A percentile compares a stretch with the other conserved stretches of the same genome.
These are phyloP conservation scores for Chiloscyllium plagiosum DNA, from an alignment of 2,113 vertebrate genomes.

Conservation along the genomic window DNA sequence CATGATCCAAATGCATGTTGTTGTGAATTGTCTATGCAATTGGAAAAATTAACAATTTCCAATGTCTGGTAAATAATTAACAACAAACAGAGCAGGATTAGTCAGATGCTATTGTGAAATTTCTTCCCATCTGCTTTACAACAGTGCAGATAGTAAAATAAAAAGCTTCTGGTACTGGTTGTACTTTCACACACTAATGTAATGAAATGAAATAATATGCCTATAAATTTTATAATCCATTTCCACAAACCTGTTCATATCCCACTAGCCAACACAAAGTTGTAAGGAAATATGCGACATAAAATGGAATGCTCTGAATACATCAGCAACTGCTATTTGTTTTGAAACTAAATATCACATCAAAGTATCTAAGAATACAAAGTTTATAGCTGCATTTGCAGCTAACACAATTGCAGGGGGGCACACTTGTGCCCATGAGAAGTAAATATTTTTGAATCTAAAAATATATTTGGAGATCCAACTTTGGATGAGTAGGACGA, in stretches of 20 bases:
- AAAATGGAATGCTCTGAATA: background rate
- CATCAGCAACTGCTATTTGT: background rate
- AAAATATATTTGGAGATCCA: too few species aligned
- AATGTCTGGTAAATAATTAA: slow-evolving; percentile 11
- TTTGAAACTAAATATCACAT: background rate
- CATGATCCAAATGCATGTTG: background rate
- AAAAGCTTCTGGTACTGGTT: background rate
- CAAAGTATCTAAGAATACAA: background rate
- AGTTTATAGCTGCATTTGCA: background rate
- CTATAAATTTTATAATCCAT: background rate
- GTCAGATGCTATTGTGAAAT: background rate
- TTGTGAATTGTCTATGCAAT: background rate
- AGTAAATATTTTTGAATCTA: too few species aligned
- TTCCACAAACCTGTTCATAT: background rate
- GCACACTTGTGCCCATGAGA: too few species aligned
- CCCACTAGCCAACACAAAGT: background rate
- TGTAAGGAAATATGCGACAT: background rate
- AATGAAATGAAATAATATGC: background rate
- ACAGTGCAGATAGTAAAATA: background rate
- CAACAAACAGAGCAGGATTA: background rate
- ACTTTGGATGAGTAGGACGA: too few species aligned
- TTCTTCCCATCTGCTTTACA: background rate
- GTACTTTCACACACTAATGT: background rate
- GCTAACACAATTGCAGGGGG: background rate
- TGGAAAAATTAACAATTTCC: background rate